Percentiles rank a stretch among this genome's conserved stretches.
Conservation (phyloP, 1,140 invertebrate species). For the Calliopsis andreniformis region DNA sequence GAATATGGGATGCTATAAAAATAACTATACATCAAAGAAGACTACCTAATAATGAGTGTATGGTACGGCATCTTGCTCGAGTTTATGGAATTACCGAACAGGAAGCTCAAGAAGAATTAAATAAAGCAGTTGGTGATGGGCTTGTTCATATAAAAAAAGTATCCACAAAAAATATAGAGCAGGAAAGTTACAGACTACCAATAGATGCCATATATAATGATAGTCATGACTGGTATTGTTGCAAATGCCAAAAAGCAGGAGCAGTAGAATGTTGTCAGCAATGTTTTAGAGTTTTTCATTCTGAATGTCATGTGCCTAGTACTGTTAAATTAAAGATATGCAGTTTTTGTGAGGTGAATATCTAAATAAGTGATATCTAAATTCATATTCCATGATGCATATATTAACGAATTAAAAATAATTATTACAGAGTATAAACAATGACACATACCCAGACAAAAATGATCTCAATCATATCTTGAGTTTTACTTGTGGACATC, state of each 20-base stretch:
- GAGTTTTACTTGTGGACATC: conserved; percentile 75
- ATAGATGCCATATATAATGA: conserved; percentile 62
- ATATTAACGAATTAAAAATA: neutral
- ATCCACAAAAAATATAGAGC: conserved; percentile 72
- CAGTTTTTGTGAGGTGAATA: conserved; percentile 73
- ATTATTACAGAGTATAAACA: conserved; percentile 72
- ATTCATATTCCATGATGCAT: neutral
- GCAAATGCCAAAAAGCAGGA: conserved; percentile 75
- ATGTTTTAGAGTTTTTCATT: conserved; percentile 76
- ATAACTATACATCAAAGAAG: conserved; percentile 76
- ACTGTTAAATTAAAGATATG: conserved; percentile 69
- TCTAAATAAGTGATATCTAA: neutral
- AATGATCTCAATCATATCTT: conserved; percentile 75
- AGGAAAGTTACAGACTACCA: conserved; percentile 73
- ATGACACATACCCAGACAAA: conserved; percentile 67
- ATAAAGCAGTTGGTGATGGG: conserved; percentile 73
- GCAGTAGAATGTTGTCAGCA: conserved; percentile 72
- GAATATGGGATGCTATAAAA: conserved; percentile 78
- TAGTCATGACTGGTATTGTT: conserved; percentile 77
- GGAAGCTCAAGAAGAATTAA: conserved; percentile 73
- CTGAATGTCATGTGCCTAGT: conserved; percentile 66
- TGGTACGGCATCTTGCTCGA: conserved; percentile 74
- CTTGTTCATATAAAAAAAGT: conserved; percentile 75
- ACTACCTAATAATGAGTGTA: conserved; percentile 74
- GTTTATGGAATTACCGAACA: conserved; percentile 74